Base-by-base conservation (phyloP, 2,888 invertebrate genomes). In the Tipula unca region DNA sequence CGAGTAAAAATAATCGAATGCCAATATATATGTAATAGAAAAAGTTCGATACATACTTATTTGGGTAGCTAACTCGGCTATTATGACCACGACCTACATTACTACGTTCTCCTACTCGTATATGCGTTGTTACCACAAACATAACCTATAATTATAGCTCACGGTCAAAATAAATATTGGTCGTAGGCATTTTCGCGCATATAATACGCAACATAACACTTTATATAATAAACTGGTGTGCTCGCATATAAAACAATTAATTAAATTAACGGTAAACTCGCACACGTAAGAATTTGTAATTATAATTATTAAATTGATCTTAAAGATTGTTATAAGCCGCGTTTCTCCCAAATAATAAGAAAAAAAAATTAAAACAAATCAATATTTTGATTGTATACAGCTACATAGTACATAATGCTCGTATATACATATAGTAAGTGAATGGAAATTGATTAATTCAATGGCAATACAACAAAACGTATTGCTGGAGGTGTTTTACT, bases 401-500 rank as follows among this genome's bases (percentile, higher is more conserved):
- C 10, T 25, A n/a, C n/a, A 17, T 17, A n/a, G 0, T n/a, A 48
- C 1, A 17, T 39, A 35, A 35, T 35, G 13, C 10, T 10, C 3
- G 35, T 35, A 6, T 42, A 54, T 8, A 54, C 48, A 17, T 6
- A 54, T 3, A 25, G 69, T 69, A 69, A 69, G 69, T 25, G 69
- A 69, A 69, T 69, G 69, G 69, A 69, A 69, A 69, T 69, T 69
- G 69, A 69, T 69, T 69, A 69, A 69, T 69, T 69, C 69, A 69
- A 69, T 69, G 69, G 69, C 69, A 25, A 20, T 69, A 69, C 25
- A 69, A 69, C 13, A 69, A 69, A 69, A 25, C 69, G 20, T 6
- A 69, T 69, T 69, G 69, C 69, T 69, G 69, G 69, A 69, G 69
- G 69, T 69, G 69, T 69, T 69, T 69, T 69, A 69, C 25, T 25